Conservation (phyloP, 2,113 vertebrate genomes). For the Spermophilus dauricus region DNA sequence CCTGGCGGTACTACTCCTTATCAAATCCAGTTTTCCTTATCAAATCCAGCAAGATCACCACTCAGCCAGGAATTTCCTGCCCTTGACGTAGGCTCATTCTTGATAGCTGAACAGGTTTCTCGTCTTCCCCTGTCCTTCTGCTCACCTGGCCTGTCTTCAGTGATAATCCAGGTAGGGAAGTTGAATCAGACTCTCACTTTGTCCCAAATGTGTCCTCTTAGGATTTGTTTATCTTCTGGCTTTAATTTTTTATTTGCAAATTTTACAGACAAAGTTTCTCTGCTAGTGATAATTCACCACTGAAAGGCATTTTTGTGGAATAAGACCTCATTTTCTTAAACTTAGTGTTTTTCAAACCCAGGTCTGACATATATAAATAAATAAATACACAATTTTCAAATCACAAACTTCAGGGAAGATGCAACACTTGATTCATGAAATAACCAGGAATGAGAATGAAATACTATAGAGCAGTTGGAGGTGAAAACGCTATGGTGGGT, state of each 20-base stretch:
- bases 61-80: not conserved
- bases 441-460: not conserved
- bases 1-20: not conserved
- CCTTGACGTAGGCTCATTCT: not conserved
- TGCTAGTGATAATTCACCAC: not conserved
- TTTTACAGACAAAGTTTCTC: not conserved
- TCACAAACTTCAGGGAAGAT: not conserved
- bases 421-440: not conserved
- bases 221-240: not conserved
- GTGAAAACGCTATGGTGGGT: not conserved
- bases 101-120: not conserved
- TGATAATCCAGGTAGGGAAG: not conserved
- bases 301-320: not conserved
- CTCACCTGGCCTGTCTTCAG: not conserved
- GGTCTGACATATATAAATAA: not conserved
- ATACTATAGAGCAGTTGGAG: not conserved
- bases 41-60: not conserved
- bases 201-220: not conserved
- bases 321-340: not conserved
- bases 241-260: not conserved
- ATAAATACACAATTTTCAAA: not conserved
- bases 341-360: not conserved
- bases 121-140: not conserved
- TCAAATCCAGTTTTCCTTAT: not conserved
- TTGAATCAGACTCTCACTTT: not conserved